phyloP scores from a whole-genome alignment of 2,888 invertebrate species.

The Ichneumoninae sp. region DNA sequence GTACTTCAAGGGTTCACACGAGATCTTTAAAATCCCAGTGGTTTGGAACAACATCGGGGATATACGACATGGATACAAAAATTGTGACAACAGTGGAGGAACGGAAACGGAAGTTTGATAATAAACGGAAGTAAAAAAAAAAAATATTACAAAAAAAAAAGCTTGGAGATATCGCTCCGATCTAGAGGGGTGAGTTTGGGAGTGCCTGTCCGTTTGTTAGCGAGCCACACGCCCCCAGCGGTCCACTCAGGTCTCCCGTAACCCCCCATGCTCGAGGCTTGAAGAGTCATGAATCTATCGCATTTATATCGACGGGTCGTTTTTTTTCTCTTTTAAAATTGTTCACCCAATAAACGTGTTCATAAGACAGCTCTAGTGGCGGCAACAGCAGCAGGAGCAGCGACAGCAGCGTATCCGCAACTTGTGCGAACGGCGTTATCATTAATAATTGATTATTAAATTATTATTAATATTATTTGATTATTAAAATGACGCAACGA shows the following conservation, averaged over 20 bases:
- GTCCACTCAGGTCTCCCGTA: conserved; percentile 84
- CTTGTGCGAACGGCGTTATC: conserved; percentile 16
- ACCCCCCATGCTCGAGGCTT: conserved; percentile 82
- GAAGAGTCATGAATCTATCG: conserved; percentile 78
- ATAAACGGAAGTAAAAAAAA: conserved; percentile 36
- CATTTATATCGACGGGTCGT: conserved; percentile 52
- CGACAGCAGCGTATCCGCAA: conserved; percentile 18
- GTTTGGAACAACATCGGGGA: conserved; percentile 30
- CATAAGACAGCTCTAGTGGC: conserved; percentile 17
- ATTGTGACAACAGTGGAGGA: conserved; percentile 43
- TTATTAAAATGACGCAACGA: conserved; percentile 38
- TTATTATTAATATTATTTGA: conserved; percentile 23
- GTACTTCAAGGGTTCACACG: not conserved
- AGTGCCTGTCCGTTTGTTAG: conserved; percentile 85
- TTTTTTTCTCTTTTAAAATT: conserved; percentile 26
- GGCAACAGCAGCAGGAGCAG: conserved; percentile 26
- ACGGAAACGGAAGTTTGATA: conserved; percentile 45
- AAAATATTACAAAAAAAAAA: conserved; percentile 18
- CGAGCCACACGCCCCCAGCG: conserved; percentile 84
- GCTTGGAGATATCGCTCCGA: conserved; percentile 42
- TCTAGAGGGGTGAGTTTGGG: conserved; percentile 70
- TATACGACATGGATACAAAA: conserved; percentile 28
- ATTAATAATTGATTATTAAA: conserved; percentile 23
- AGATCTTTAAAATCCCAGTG: conserved; percentile 9
- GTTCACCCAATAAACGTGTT: conserved; percentile 23